Evolutionary conservation across 64 coral and sea anemone genomes (phyloP).

Genomic region (Porites lutea): DNA sequence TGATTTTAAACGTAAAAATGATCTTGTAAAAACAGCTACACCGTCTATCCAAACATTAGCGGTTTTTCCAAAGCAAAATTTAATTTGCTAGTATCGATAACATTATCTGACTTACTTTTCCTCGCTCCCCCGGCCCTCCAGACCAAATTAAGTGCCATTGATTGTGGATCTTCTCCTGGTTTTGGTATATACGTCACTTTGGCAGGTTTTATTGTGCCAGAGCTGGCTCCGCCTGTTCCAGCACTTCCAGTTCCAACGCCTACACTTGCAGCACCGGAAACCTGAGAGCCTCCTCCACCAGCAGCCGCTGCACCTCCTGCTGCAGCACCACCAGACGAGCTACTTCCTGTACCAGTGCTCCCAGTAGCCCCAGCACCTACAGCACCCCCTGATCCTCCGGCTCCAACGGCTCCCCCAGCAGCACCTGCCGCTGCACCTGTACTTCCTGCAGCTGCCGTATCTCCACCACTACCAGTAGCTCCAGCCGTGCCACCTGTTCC

Average conservation of each 20-base stretch:
- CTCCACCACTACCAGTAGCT: not conserved
- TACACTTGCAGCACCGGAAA: not conserved
- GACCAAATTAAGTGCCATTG: conserved; percentile 25
- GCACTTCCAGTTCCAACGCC: not conserved
- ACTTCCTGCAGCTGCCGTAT: not conserved
- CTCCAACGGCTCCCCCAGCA: not conserved
- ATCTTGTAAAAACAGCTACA: too few species aligned
- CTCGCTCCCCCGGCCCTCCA: conserved; percentile 57
- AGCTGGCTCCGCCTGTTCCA: not conserved
- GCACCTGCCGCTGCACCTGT: not conserved
- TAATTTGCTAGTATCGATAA: too few species aligned
- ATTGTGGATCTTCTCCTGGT: conserved; percentile 44
- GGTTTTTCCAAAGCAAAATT: too few species aligned
- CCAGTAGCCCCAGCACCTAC: conserved; percentile 15
- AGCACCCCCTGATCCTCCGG: not conserved
- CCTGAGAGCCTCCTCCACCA: not conserved
- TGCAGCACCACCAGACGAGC: not conserved
- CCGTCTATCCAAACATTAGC: too few species aligned
- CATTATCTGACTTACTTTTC: conserved; percentile 36
- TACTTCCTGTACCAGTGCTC: not conserved
- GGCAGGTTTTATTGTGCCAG: not conserved
- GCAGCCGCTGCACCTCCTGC: not conserved
- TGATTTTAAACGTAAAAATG: too few species aligned
- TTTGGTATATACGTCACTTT: conserved; percentile 55
- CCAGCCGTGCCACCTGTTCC: not conserved